Conservation (phyloP, 2,888 invertebrate species). For the Hyposoter dolosus region DNA sequence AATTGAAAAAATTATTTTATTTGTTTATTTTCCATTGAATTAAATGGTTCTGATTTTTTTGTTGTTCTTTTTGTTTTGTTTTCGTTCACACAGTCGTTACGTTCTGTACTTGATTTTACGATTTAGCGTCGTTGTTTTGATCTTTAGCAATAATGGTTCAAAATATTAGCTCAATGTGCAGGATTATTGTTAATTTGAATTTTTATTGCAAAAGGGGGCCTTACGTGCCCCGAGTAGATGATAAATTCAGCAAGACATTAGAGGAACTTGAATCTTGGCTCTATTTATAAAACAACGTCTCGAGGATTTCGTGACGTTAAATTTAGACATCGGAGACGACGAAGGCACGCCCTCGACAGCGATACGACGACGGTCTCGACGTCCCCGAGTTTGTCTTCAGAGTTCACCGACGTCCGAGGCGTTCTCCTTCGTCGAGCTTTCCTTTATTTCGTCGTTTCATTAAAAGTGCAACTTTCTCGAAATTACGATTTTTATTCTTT, state of each 20-base stretch:
- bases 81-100: neutral
- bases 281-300: constrained; percentile 81
- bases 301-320: constrained; percentile 80
- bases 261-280: constrained; percentile 61
- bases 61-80: neutral
- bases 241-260: constrained; percentile 49
- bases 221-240: constrained; percentile 10
- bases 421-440: constrained; percentile 52
- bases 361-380: constrained; percentile 47
- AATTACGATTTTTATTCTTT: neutral
- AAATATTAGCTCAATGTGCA: neutral
- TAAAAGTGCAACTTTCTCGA: neutral
- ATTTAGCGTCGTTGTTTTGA: neutral
- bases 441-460: neutral
- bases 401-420: constrained; percentile 61
- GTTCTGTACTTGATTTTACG: neutral
- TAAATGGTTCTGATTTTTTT: neutral
- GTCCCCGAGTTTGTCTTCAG: constrained; percentile 55
- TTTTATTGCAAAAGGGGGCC: constrained; percentile 1
- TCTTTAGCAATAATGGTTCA: neutral
- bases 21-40: neutral
- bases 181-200: neutral
- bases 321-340: constrained; percentile 79
- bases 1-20: neutral
- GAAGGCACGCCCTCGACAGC: constrained; percentile 71